Evolutionary conservation across 2,888 invertebrate genomes (phyloP).

Genomic region (Drosophila pseudotalamancana): DNA sequence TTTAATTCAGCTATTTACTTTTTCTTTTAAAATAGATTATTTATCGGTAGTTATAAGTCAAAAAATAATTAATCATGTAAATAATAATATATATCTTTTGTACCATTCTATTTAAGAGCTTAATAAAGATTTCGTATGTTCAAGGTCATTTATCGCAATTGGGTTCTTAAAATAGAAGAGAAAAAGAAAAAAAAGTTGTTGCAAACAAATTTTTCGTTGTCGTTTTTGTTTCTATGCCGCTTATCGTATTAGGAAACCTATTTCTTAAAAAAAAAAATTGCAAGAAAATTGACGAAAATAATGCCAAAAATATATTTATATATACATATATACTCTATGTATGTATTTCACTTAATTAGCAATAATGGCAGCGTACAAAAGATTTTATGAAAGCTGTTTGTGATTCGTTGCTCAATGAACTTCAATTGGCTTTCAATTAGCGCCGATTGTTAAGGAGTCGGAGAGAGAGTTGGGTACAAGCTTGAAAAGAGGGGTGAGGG

Average conservation of each 20-base stretch:
- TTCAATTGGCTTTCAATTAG: conserved; percentile 59
- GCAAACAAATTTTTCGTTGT: not conserved
- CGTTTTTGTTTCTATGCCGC: not conserved
- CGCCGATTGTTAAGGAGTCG: conserved; percentile 45
- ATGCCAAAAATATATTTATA: not conserved
- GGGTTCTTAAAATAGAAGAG: not conserved
- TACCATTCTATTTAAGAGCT: not conserved
- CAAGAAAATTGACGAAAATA: not conserved
- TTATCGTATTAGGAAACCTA: conserved; percentile 30
- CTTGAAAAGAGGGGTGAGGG: not conserved
- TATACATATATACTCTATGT: not conserved
- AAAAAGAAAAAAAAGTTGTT: not conserved
- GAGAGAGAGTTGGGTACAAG: not conserved
- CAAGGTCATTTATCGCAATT: not conserved
- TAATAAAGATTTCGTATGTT: not conserved
- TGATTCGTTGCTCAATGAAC: conserved; percentile 10
- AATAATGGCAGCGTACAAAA: conserved; percentile 15
- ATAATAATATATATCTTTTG: not conserved
- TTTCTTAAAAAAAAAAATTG: conserved; percentile 13
- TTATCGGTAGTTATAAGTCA: not conserved
- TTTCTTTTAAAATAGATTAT: too few species aligned
- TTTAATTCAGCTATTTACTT: too few species aligned
- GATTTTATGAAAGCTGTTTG: conserved; percentile 12
- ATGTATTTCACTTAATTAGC: conserved; percentile 29
- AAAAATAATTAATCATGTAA: not conserved